Base-by-base conservation (phyloP, 2,888 invertebrate genomes). In the Pterostichus madidus region DNA sequence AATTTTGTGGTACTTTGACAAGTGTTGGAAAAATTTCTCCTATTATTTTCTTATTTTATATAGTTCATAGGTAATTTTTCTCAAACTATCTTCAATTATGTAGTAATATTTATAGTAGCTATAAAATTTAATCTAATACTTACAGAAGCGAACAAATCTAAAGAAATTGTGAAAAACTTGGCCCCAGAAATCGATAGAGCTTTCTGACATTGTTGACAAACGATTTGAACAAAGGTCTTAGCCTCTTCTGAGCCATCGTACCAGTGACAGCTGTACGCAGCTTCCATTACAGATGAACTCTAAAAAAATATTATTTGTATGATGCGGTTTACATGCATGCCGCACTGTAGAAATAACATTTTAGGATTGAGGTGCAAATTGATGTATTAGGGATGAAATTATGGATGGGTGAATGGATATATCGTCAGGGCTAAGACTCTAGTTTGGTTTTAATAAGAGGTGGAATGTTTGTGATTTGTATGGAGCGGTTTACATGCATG, bases 281-380 rank as follows among this genome's bases (percentile, higher is more conserved):
- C 96, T 90, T 97, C 96, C 96, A 96, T 96, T 5, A 97, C 96
- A 2, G 96, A 96, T 84, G 96, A 96, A 87, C 96, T 96, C 96
- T 96, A 88, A 56, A 87, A 87, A 81, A 84, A 80, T 53, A 3
- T 24, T 24, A 24, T 24, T 24, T 24, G 3, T 3, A 3, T 24
- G 3, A 3, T 2, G 24, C 24, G 24, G 24, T 24, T 24, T 24
- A 24, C 3, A 24, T 24, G 24, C 3, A 3, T 24, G 3, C 24
- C 24, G 24, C 24, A 24, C 24, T 24, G 24, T 24, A 2, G 24
- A 24, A 24, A 24, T 24, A 24, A 24, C 24, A 24, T 24, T 24
- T 24, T 24, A 24, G 24, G 24, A 24, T 24, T 24, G 24, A 24
- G 24, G 24, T 24, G 24, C 24, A 24, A 24, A 3, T 24, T 24